Percentiles rank a stretch among this genome's conserved stretches.
These are phyloP conservation scores for Stenoptilia bipunctidactyla DNA, from an alignment of 2,888 invertebrate species.

Conservation along the genomic window DNA sequence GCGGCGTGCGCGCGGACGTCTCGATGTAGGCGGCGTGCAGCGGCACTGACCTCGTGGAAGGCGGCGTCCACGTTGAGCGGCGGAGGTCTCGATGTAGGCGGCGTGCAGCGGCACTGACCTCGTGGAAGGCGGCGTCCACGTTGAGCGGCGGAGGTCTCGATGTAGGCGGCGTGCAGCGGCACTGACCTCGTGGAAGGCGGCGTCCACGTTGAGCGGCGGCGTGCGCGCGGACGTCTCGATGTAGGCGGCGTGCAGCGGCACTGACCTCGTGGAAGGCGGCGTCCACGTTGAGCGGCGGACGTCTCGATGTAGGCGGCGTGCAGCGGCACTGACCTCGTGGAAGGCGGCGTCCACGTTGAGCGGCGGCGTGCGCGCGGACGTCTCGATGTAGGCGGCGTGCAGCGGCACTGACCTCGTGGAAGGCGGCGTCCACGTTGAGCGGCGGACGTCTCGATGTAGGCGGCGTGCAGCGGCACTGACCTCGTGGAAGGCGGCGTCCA, in stretches of 20 bases:
- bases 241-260: conserved; percentile 19
- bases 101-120: conserved; percentile 22
- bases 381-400: too few species aligned
- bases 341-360: too few species aligned
- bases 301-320: too few species aligned
- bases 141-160: conserved; percentile 79
- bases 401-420: too few species aligned
- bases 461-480: too few species aligned
- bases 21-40: conserved; percentile 80
- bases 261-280: too few species aligned
- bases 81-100: conserved; percentile 91
- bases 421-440: too few species aligned
- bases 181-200: conserved; percentile 79
- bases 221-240: conserved; percentile 88
- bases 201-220: conserved; percentile 83
- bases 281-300: too few species aligned
- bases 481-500: too few species aligned
- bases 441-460: too few species aligned
- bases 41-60: conserved; percentile 79
- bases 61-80: conserved; percentile 90
- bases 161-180: conserved; percentile 37
- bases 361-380: too few species aligned
- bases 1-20: conserved; percentile 87
- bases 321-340: too few species aligned
- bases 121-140: conserved; percentile 84